These are phyloP conservation scores for Chrysochloris asiatica DNA, from an alignment of 2,113 vertebrate species.

Conservation along the genomic window DNA sequence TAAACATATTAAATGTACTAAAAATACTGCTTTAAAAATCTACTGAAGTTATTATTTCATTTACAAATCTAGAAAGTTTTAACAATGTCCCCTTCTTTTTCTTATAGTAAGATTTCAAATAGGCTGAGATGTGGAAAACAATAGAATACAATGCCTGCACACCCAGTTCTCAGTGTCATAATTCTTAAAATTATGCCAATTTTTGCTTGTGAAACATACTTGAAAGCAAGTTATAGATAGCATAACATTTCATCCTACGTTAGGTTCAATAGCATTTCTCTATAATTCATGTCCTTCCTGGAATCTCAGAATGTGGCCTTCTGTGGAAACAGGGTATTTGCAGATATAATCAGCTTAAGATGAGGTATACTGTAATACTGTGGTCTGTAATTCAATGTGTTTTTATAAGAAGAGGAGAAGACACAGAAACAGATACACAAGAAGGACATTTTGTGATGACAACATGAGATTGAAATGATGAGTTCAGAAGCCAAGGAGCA, in stretches of 20 bases:
- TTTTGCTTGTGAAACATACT: not conserved
- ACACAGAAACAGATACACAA: too few species aligned
- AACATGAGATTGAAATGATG: too few species aligned
- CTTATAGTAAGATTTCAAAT: constrained; percentile 14
- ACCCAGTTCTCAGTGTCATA: not conserved
- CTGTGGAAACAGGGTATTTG: too few species aligned
- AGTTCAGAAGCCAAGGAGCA: too few species aligned
- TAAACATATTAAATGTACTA: not conserved
- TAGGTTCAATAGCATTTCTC: too few species aligned
- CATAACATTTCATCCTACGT: not conserved
- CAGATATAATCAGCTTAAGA: too few species aligned
- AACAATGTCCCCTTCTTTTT: not conserved
- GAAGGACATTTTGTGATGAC: too few species aligned
- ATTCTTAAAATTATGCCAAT: not conserved
- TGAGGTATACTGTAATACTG: too few species aligned
- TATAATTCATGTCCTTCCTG: too few species aligned
- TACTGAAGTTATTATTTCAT: constrained; percentile 27
- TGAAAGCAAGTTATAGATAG: not conserved
- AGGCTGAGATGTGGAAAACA: constrained; percentile 10
- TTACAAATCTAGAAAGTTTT: not conserved
- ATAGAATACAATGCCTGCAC: not conserved
- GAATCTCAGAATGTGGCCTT: too few species aligned
- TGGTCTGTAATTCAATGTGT: too few species aligned
- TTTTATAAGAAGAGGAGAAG: too few species aligned
- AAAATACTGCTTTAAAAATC: not conserved